These are phyloP conservation scores for Byasa hedistus DNA, from an alignment of 2,888 invertebrate species.

Conservation along the genomic window DNA sequence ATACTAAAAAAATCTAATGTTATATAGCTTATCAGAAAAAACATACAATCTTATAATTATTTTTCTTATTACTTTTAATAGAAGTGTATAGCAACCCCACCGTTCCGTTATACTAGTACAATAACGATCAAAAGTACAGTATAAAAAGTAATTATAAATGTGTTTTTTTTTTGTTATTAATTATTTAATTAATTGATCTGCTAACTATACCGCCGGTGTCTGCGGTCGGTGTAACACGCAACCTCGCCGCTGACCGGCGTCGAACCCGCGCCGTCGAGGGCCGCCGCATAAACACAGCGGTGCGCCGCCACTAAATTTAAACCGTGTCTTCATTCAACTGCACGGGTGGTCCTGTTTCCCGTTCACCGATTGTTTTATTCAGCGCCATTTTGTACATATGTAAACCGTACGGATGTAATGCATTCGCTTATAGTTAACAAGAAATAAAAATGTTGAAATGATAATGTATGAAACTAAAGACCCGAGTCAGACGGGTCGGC, in stretches of 20 bases:
- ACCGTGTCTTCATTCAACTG: slow-evolving; percentile 37
- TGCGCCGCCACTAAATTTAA: slow-evolving; percentile 38
- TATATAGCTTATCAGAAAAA: no score
- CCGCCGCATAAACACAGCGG: slow-evolving; percentile 35
- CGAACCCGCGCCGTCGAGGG: slow-evolving; percentile 44
- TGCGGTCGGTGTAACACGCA: slow-evolving; percentile 34
- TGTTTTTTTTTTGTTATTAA: neutral
- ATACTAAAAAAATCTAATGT: no score
- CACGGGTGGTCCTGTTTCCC: slow-evolving; percentile 32
- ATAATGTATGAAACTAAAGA: no score
- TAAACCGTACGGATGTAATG: neutral
- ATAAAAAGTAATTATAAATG: neutral
- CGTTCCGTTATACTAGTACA: no score
- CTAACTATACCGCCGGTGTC: slow-evolving; percentile 32
- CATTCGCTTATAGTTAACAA: neutral
- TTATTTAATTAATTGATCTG: slow-evolving; percentile 6
- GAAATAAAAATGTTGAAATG: no score
- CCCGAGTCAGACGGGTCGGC: no score
- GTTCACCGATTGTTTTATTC: slow-evolving; percentile 26
- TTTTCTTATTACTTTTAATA: no score
- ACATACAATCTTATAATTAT: no score
- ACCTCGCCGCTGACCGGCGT: slow-evolving; percentile 42
- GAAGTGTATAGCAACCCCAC: no score
- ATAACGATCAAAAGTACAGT: no score
- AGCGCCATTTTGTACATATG: neutral